Conservation (phyloP, 2,113 vertebrate species). For the Greenwoodochromis staneri region DNA sequence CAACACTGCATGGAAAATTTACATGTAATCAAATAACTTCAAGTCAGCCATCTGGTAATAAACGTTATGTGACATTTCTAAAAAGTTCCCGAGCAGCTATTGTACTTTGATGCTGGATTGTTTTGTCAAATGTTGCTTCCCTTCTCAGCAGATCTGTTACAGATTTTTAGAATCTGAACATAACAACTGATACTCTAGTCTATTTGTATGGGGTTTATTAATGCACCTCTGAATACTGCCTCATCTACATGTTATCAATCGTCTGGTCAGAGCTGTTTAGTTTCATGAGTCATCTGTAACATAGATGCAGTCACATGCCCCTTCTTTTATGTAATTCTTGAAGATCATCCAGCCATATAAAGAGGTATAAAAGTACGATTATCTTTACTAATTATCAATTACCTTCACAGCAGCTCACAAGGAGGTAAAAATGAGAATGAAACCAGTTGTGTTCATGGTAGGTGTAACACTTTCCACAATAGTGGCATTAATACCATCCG, state of each 20-base stretch:
- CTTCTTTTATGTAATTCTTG: neutral
- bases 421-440: neutral
- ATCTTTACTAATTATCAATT: neutral
- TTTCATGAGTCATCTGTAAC: neutral
- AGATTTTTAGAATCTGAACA: neutral
- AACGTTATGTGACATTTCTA: neutral
- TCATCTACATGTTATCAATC: neutral
- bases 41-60: neutral
- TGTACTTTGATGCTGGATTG: neutral
- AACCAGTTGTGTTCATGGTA: neutral
- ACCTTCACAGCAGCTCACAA: neutral
- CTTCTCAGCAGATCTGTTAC: neutral
- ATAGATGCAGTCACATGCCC: neutral
- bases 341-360: neutral
- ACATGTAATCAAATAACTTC: neutral
- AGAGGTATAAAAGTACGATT: neutral
- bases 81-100: neutral
- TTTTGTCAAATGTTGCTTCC: neutral
- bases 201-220: neutral
- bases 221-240: neutral
- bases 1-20: neutral
- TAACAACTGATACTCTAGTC: neutral
- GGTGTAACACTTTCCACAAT: neutral
- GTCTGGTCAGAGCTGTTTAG: neutral
- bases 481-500: neutral